Base-by-base conservation (phyloP, 2,888 invertebrate genomes). In the Branchipolynoe longqiensis region DNA sequence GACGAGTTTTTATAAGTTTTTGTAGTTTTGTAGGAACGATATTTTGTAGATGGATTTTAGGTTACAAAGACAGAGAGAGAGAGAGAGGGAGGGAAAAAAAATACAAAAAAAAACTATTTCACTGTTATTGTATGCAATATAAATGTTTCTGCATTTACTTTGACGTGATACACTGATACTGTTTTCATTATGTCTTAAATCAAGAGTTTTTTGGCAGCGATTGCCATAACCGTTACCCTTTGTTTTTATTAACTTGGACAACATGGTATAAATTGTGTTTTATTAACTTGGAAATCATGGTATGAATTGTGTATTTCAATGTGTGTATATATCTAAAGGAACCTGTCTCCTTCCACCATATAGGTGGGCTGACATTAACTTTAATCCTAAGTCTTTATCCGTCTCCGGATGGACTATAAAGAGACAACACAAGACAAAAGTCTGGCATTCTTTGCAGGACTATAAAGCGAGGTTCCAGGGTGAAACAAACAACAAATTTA, bases 391-490 rank as follows among this genome's bases (percentile, higher is more conserved):
- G 69, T 69, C 69, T 38, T 22, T 14, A 38, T 22, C 69, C 28
- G 41, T 48, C n/a, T 41, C 14, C 48, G 28, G 48, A 18, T 41
- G 78, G 78, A 78, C 78, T 78, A 78, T 78, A 78, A 78, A 78
- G 69, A 18, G 25, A 78, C 48, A 78, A 41, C 78, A 78, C 18
- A 41, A n/a, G n/a, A n/a, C n/a, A n/a, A n/a, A 41, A 74, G 78
- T 78, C 78, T 48, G 28, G 54, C 54, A 78, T n/a, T 78, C 78
- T 78, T 41, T 78, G 54, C 54, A 25, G 48, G 78, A 78, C 78
- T 78, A 78, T 78, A 78, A 78, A 41, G 18, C 48, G 48, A 78
- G 78, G 78, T 78, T 78, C 78, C 78, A 78, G 78, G 78, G 78
- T 78, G 48, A 48, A 69, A n/a, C n/a, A n/a, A n/a, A n/a, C n/a